Conservation (phyloP, 2,888 invertebrate genomes). For the Heterodera filipjevi region DNA sequence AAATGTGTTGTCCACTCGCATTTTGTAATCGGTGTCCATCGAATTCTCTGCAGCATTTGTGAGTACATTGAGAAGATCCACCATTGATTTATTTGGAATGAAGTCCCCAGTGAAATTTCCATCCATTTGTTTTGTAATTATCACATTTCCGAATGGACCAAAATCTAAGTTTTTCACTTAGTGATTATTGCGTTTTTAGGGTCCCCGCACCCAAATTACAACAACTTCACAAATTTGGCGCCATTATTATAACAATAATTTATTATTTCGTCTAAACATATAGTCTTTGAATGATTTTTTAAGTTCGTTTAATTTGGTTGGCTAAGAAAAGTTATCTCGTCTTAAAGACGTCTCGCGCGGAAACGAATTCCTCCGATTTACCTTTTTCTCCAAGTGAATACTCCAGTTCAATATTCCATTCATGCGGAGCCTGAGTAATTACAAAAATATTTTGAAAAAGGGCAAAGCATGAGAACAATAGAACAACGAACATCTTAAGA, state of each 20-base stretch:
- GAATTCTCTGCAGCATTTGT: not conserved
- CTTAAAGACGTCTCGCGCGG: not conserved
- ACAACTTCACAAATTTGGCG: no score
- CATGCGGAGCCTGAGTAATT: not conserved
- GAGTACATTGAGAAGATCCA: not conserved
- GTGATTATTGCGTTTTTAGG: no score
- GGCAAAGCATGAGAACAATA: no score
- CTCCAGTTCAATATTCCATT: not conserved
- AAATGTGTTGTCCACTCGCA: not conserved
- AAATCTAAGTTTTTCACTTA: slow-evolving; percentile 16
- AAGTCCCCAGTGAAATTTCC: slow-evolving; percentile 28
- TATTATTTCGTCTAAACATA: no score
- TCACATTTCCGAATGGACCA: slow-evolving; percentile 16
- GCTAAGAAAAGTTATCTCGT: no score
- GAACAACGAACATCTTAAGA: no score
- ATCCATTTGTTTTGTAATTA: slow-evolving; percentile 10
- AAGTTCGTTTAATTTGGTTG: no score
- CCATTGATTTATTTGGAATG: not conserved
- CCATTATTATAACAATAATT: no score
- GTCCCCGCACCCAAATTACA: no score
- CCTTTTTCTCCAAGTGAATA: slow-evolving; percentile 5
- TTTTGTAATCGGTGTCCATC: not conserved
- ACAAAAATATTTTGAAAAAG: not conserved
- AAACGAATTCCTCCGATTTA: no score
- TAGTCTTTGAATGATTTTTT: no score